These are phyloP conservation scores for Sterna hirundo DNA, from an alignment of 2,113 vertebrate genomes.

Conservation along the genomic window DNA sequence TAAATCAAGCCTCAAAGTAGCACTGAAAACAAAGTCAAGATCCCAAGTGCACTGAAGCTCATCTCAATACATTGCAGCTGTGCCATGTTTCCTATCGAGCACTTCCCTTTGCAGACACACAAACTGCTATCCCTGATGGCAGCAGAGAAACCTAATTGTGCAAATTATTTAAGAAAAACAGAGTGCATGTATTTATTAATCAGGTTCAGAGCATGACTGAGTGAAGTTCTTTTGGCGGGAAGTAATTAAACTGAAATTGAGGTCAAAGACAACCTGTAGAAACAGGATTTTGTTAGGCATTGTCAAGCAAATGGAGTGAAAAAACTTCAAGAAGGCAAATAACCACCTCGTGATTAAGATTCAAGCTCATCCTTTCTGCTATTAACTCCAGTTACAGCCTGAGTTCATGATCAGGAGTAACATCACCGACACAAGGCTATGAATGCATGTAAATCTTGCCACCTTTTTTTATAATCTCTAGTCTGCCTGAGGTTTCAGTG, in stretches of 20 bases:
- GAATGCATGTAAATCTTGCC: background rate
- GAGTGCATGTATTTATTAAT: background rate
- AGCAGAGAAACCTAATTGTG: background rate
- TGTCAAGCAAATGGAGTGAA: background rate
- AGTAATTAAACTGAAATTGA: conserved; percentile 7
- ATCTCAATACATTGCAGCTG: background rate
- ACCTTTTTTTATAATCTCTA: background rate
- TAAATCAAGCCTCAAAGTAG: background rate
- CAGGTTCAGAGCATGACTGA: background rate
- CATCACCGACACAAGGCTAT: background rate
- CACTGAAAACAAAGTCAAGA: background rate
- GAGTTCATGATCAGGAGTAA: background rate
- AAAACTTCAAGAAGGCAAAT: background rate
- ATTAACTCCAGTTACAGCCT: background rate
- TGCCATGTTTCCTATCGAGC: background rate
- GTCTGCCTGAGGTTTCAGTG: background rate
- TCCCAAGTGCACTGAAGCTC: background rate
- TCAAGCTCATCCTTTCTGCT: background rate
- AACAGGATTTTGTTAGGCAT: background rate
- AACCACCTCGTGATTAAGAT: background rate
- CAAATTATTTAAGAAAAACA: background rate
- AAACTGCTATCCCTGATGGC: background rate
- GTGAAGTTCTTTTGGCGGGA: background rate
- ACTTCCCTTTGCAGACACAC: background rate
- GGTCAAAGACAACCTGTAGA: background rate